These are phyloP conservation scores for Crossocerus cetratus DNA, from an alignment of 2,888 invertebrate genomes.

Conservation along the genomic window DNA sequence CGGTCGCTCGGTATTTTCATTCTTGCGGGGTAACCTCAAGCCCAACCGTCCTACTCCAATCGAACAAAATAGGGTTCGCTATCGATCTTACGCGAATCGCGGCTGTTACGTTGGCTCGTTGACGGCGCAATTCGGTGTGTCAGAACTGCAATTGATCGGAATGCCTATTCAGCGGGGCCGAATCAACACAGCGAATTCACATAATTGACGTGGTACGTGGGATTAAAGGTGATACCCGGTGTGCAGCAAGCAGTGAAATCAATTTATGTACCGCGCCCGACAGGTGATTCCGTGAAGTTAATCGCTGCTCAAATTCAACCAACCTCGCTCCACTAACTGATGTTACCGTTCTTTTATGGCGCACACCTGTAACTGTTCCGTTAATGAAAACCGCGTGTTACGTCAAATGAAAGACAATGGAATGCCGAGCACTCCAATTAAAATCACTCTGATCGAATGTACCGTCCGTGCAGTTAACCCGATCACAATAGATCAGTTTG, in stretches of 20 bases:
- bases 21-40: not conserved
- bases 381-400: constrained; percentile 44
- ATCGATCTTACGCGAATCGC: not conserved
- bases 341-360: constrained; percentile 33
- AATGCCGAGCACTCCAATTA: no score
- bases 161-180: not conserved
- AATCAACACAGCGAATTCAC: constrained; percentile 2
- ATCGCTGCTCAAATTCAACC: constrained; percentile 41
- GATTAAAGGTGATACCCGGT: constrained; percentile 30
- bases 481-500: no score
- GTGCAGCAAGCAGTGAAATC: constrained; percentile 32
- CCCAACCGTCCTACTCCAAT: not conserved
- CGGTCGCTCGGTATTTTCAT: not conserved
- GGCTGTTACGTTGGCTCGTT: not conserved
- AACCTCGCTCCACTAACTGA: constrained; percentile 10
- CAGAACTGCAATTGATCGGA: constrained; percentile 1
- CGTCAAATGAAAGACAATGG: no score
- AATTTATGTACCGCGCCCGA: constrained; percentile 31
- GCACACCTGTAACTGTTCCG: constrained; percentile 46
- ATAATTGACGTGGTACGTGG: not conserved
- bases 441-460: no score
- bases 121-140: not conserved
- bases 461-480: no score
- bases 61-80: not conserved
- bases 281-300: constrained; percentile 39